Conservation (phyloP, 2,888 invertebrate species). For the Oscheius sp. region DNA sequence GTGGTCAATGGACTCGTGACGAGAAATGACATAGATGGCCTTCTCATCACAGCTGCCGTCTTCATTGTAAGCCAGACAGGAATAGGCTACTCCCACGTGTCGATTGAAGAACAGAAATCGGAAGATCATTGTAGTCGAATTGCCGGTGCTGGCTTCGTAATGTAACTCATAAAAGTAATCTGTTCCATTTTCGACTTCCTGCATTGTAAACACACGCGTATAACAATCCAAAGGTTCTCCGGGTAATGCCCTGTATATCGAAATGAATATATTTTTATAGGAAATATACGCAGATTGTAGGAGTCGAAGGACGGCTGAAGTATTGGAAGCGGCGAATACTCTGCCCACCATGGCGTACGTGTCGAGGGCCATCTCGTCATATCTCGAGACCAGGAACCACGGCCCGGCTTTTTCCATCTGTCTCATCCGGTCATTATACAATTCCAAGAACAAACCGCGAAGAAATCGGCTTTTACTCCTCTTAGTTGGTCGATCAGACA, state of each 20-base stretch:
- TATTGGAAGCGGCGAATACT: constrained; percentile 47
- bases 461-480: constrained; percentile 56
- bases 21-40: constrained; percentile 60
- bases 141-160: constrained; percentile 53
- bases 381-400: constrained; percentile 60
- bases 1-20: constrained; percentile 62
- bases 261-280: background rate
- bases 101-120: constrained; percentile 65
- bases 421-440: background rate
- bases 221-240: constrained; percentile 55
- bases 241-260: constrained; percentile 49
- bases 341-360: constrained; percentile 60
- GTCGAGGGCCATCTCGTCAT: constrained; percentile 60
- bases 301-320: constrained; percentile 53
- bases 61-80: constrained; percentile 52
- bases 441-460: constrained; percentile 38
- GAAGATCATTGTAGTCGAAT: constrained; percentile 59
- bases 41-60: constrained; percentile 60
- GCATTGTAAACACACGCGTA: constrained; percentile 56
- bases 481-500: constrained; percentile 46
- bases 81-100: constrained; percentile 61
- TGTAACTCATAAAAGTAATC: constrained; percentile 57
- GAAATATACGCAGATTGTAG: constrained; percentile 55
- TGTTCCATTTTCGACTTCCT: constrained; percentile 39
- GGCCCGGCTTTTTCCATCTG: constrained; percentile 59